Percentiles rank a stretch among this genome's conserved stretches.
phyloP scores from a whole-genome alignment of 2,888 invertebrate genomes.

The Oscheius sp. region DNA sequence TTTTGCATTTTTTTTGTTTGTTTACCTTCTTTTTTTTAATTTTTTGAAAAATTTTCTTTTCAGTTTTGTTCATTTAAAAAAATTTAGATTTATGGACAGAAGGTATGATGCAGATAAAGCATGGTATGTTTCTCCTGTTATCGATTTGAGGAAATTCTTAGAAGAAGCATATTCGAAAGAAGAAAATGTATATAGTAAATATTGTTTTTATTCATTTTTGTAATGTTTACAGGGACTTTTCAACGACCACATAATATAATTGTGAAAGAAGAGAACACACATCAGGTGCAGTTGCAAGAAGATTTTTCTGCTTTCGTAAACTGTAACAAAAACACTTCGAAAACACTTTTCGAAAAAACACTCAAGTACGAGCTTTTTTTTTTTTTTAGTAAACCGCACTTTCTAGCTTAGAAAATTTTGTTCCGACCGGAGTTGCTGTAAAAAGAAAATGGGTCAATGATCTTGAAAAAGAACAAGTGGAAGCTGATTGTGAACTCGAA shows the following conservation, averaged over 20 bases:
- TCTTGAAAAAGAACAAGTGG: conserved; percentile 1
- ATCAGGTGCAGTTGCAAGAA: conserved; percentile 1
- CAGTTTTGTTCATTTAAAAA: neutral
- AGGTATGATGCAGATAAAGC: conserved; percentile 44
- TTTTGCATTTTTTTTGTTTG: conserved; percentile 1
- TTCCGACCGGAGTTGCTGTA: neutral
- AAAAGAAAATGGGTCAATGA: conserved; percentile 4
- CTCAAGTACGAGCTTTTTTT: neutral
- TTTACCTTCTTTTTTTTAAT: neutral
- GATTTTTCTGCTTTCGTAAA: neutral
- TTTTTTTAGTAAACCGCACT: neutral
- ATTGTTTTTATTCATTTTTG: conserved; percentile 3
- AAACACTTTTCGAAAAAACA: conserved; percentile 2
- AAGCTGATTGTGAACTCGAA: neutral
- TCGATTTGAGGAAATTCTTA: conserved; percentile 33
- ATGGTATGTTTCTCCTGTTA: conserved; percentile 47
- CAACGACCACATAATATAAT: neutral
- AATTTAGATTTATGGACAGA: conserved; percentile 38
- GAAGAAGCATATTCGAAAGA: conserved; percentile 30
- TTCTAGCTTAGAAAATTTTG: conserved; percentile 17
- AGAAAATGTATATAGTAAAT: neutral
- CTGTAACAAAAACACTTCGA: neutral
- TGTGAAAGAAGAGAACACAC: conserved; percentile 11
- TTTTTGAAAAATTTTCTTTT: neutral
- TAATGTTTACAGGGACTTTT: neutral